Base-by-base conservation (phyloP, 2,888 invertebrate genomes). In the Nesidiocoris tenuis region DNA sequence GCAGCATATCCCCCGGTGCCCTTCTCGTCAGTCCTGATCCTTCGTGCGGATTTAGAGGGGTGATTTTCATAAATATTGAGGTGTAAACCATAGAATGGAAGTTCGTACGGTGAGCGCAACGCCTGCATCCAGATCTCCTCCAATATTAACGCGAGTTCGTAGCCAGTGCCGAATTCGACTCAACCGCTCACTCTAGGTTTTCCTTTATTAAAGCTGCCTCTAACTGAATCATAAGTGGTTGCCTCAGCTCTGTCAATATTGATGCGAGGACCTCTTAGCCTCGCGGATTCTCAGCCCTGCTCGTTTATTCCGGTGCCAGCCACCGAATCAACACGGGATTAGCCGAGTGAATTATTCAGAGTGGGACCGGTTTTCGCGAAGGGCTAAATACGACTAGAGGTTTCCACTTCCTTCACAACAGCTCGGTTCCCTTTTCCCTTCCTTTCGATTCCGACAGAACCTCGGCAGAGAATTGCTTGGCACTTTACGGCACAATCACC, bases 281-380 rank as follows among this genome's bases (percentile, higher is more conserved):
- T 39, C 39, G 39, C 39, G 39, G 39, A 39, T 39, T 39, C 39
- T 7, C 39, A 39, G 12, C 39, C 5, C 39, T 39, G 3, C 39
- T 3, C 3, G 39, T 39, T 39, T 39, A 39, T 39, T 39, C 39
- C 12, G 3, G 39, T 12, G 39, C 39, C 39, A 39, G 39, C 39
- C 39, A 59, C 70, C 57, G 70, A 70, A 70, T 70, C 70, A 70
- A 70, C 70, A 59, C 70, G 70, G 70, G 70, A 70, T 70, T 70
- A 70, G 70, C 70, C 70, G 23, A 61, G 70, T 70, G 70, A 70
- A 70, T 70, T 70, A 70, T 70, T 70, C 70, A 70, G 59, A 59
- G 54, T 59, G 18, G 24, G 23, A 24, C 70, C 54, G 57, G 57
- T 59, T 70, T 59, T 54, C 25, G 61, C 39, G 39, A 7, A 7